A percentile compares a stretch with the other conserved stretches of the same genome.
Conservation (phyloP, 2,797 vertebrate species). For the Monodelphis domestica region DNA sequence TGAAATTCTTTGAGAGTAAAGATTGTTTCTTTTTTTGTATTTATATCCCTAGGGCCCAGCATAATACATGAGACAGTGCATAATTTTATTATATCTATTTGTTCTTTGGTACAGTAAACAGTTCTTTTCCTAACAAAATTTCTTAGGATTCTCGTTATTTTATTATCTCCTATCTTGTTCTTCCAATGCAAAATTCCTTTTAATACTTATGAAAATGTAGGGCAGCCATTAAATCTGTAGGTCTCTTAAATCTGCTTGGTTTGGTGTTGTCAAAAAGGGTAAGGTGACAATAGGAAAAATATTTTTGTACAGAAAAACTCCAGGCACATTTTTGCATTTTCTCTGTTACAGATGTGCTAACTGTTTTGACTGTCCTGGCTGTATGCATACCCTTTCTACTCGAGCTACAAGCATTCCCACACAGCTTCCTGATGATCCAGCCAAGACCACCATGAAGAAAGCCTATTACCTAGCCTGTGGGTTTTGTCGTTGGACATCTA, state of each 20-base stretch:
- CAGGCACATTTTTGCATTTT: not conserved
- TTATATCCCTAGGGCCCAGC: not conserved
- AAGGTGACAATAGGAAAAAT: not conserved
- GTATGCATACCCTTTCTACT: constrained; percentile 98
- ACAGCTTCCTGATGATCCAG: constrained; percentile 95
- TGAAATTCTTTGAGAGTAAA: not conserved
- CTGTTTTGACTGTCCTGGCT: constrained; percentile 99
- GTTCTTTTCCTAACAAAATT: constrained; percentile 36
- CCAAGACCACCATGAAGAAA: constrained; percentile 98
- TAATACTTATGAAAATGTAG: constrained; percentile 3
- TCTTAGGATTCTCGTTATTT: not conserved
- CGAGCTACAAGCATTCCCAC: constrained; percentile 97
- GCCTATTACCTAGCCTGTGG: constrained; percentile 98
- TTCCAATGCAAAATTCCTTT: not conserved
- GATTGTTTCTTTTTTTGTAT: not conserved
- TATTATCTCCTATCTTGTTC: not conserved
- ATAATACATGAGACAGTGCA: not conserved
- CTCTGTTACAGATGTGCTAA: constrained; percentile 93
- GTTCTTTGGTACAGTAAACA: not conserved
- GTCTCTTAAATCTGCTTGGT: not conserved
- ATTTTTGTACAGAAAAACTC: constrained; percentile 6
- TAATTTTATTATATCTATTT: not conserved
- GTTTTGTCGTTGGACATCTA: constrained; percentile 99
- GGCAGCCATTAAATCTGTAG: not conserved
- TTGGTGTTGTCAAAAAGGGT: not conserved